A percentile compares a stretch with the other conserved stretches of the same genome.
Evolutionary conservation across 2,888 invertebrate species (phyloP).

Genomic region (Cerastoderma edule): DNA sequence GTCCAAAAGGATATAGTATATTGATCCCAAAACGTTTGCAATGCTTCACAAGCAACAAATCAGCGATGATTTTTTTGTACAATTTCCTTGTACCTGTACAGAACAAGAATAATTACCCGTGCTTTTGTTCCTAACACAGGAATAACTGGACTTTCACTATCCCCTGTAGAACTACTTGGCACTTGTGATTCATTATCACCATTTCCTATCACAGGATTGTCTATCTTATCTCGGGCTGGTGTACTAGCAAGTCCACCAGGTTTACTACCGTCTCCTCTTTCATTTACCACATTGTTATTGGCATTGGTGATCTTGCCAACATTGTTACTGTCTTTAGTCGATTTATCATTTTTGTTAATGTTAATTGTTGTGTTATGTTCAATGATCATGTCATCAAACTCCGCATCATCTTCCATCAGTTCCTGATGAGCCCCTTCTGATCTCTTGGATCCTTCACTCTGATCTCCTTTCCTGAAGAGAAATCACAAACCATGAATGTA

Average conservation of each 20-base stretch:
- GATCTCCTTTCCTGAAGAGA: conserved; percentile 17
- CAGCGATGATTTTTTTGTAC: no score
- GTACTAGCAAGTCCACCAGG: background rate
- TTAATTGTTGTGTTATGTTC: conserved; percentile 52
- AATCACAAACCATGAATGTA: background rate
- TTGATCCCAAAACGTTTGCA: no score
- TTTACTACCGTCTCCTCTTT: background rate
- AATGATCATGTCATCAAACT: conserved; percentile 62
- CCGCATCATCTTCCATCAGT: conserved; percentile 65
- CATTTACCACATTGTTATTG: no score
- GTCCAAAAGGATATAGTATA: no score
- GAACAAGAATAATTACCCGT: conserved; percentile 38
- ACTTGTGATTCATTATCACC: conserved; percentile 38
- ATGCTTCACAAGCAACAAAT: no score
- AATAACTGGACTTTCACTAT: conserved; percentile 64
- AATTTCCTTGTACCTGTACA: no score
- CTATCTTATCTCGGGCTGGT: conserved; percentile 25
- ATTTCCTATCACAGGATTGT: conserved; percentile 23
- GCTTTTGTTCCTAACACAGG: conserved; percentile 57
- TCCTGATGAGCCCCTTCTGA: conserved; percentile 61
- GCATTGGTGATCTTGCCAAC: background rate
- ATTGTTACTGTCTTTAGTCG: no score
- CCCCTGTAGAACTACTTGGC: conserved; percentile 40
- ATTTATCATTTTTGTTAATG: background rate
- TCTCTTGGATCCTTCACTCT: conserved; percentile 40